A percentile compares a stretch with the other conserved stretches of the same genome.
These are phyloP conservation scores for Leptocoma aspasia DNA, from an alignment of 2,113 vertebrate species.

Conservation along the genomic window DNA sequence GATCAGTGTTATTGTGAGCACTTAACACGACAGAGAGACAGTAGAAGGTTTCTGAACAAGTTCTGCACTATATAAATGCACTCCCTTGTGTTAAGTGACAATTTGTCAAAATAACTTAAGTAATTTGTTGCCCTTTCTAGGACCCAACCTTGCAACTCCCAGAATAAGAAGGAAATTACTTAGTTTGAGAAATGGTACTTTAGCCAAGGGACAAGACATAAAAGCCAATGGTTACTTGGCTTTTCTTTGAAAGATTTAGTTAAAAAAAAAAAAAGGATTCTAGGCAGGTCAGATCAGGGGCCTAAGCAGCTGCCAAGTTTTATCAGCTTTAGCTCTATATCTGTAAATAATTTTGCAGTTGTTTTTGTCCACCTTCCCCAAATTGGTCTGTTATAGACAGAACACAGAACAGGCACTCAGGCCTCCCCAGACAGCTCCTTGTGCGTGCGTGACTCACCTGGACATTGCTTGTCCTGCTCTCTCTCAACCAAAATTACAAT, in stretches of 20 bases:
- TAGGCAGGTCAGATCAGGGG: background rate
- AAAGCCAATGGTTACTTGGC: background rate
- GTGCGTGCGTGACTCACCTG: rapidly evolving
- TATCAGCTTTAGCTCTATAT: background rate
- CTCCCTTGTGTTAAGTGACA: background rate
- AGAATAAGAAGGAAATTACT: background rate
- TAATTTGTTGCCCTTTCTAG: background rate
- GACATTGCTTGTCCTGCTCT: background rate
- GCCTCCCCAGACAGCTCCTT: background rate
- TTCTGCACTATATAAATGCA: background rate
- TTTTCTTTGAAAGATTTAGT: background rate
- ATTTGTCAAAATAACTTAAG: background rate
- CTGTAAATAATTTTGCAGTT: background rate
- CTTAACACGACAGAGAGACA: background rate
- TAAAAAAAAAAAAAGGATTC: background rate
- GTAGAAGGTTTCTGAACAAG: background rate
- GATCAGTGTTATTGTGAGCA: background rate
- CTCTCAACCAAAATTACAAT: rapidly evolving
- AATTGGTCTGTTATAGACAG: rapidly evolving
- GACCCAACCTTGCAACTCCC: background rate
- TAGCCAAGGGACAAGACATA: background rate
- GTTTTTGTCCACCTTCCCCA: background rate
- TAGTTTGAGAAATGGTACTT: background rate
- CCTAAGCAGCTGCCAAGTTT: rapidly evolving
- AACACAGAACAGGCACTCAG: background rate